A percentile compares a stretch with the other conserved stretches of the same genome.
phyloP scores from a whole-genome alignment of 2,113 vertebrate genomes.

The Corydoras sp. region DNA sequence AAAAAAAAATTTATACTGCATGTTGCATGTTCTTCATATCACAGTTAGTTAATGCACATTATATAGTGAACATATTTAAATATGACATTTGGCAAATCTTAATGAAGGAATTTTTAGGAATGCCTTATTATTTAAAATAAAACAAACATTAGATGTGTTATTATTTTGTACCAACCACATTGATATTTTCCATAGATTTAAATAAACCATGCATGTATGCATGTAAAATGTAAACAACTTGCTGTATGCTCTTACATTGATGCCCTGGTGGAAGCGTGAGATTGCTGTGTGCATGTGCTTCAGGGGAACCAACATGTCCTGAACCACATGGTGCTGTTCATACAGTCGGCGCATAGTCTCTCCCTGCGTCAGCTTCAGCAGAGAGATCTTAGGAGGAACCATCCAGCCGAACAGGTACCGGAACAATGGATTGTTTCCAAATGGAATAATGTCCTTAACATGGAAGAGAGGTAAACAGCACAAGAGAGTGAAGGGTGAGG shows the following conservation, averaged over 20 bases:
- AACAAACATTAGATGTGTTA: no score
- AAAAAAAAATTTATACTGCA: no score
- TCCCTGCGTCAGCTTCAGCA: slow-evolving; percentile 94
- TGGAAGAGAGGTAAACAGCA: not conserved
- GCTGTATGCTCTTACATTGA: slow-evolving; percentile 68
- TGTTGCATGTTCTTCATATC: no score
- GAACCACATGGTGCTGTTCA: slow-evolving; percentile 92
- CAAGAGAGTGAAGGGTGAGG: not conserved
- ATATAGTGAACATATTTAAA: no score
- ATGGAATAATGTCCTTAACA: slow-evolving; percentile 93
- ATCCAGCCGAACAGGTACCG: slow-evolving; percentile 95
- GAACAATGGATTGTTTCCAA: slow-evolving; percentile 89
- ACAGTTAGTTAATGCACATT: no score
- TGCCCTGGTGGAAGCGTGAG: slow-evolving; percentile 78
- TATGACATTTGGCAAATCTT: no score
- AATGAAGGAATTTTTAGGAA: no score
- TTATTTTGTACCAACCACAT: no score
- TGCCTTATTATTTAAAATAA: no score
- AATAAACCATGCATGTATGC: no score
- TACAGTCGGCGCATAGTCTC: slow-evolving; percentile 90
- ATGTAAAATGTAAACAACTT: no score
- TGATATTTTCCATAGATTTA: no score
- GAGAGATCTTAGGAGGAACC: slow-evolving; percentile 96
- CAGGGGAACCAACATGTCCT: slow-evolving; percentile 96
- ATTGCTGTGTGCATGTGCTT: slow-evolving; percentile 78